Base-by-base conservation (phyloP, 2,888 invertebrate genomes). In the Brenthis ino region DNA sequence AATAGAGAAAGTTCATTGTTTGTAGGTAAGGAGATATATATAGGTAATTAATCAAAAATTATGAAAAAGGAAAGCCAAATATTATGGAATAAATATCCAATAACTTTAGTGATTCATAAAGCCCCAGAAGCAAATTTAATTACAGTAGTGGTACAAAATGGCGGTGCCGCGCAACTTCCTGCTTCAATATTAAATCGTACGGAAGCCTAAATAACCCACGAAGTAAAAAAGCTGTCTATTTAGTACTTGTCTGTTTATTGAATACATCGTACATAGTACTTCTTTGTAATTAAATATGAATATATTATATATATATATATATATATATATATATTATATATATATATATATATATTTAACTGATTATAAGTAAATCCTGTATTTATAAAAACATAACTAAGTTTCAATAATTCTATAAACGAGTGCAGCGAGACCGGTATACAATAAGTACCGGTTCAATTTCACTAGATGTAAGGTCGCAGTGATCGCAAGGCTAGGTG, bases 381-480 rank as follows among this genome's bases (percentile, higher is more conserved):
- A 72, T 74, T 75, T 76, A 71, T 73, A 78, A 79, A 20, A 79
- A 77, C 79, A 77, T 79, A 75, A 80, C 73, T 76, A 76, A 81
- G 77, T 76, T 77, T 78, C 77, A 79, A 79, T 78, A 77, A 83
- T 79, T 80, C 79, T 77, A 80, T 76, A 75, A 74, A 76, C 71
- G 76, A 82, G 77, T 78, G 79, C 77, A 78, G 76, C 74, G 70
- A 79, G 78, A 79, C 80, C 79, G 80, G 79, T 81, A 77, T 78
- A 76, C 75, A 74, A 75, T 73, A 75, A 75, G 75, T 83, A 87
- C 88, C 84, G 86, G 87, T 89, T 88, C 85, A 91, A 90, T 91
- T 91, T 91, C 90, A 90, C 91, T 88, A 85, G 85, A 84, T 76
- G 80, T 88, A 91, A 92, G 91, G 91, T 91, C 91, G 85, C 75